Evolutionary conservation across 2,888 invertebrate genomes (phyloP).

Genomic region (Morpho deidamia): DNA sequence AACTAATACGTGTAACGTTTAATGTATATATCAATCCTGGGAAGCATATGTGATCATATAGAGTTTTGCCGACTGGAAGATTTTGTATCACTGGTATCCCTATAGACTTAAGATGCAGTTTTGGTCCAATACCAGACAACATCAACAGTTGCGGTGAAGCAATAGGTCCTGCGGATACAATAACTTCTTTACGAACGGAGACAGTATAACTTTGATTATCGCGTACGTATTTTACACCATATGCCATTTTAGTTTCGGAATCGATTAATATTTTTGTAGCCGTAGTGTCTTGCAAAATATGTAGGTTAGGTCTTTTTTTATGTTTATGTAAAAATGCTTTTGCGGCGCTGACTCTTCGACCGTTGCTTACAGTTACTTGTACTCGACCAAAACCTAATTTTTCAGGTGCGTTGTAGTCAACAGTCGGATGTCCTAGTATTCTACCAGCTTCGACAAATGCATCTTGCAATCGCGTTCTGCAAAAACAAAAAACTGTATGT

Average conservation of each 20-base stretch:
- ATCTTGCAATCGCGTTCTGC: constrained; percentile 54
- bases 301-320: constrained; percentile 80
- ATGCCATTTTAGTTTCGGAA: constrained; percentile 78
- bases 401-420: constrained; percentile 83
- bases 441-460: constrained; percentile 81
- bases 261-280: constrained; percentile 84
- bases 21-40: constrained; percentile 63
- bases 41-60: constrained; percentile 81
- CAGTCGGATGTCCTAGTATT: constrained; percentile 81
- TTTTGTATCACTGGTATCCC: constrained; percentile 80
- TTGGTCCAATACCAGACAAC: constrained; percentile 86
- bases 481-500: constrained; percentile 24
- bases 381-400: constrained; percentile 82
- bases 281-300: constrained; percentile 80
- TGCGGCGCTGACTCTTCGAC: constrained; percentile 82
- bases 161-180: constrained; percentile 91
- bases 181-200: constrained; percentile 86
- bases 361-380: constrained; percentile 79
- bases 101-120: constrained; percentile 68
- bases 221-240: constrained; percentile 82
- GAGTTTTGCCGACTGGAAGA: constrained; percentile 82
- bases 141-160: constrained; percentile 94
- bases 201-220: constrained; percentile 66
- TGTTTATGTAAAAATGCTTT: constrained; percentile 81
- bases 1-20: constrained; percentile 53